These are phyloP conservation scores for Phaedon cochleariae DNA, from an alignment of 2,888 invertebrate species.

Conservation along the genomic window DNA sequence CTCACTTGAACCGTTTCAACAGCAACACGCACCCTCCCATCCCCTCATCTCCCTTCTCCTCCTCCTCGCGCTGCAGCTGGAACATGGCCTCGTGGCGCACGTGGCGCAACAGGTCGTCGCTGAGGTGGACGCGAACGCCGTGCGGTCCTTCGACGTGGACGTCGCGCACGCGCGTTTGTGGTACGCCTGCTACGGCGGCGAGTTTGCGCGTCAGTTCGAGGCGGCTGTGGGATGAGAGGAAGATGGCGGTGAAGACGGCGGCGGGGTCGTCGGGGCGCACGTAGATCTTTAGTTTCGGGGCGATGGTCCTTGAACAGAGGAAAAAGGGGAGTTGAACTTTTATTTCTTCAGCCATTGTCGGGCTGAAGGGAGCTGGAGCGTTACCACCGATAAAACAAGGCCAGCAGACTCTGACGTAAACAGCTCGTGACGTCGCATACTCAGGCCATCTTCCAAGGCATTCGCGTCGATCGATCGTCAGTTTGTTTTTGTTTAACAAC, in stretches of 20 bases:
- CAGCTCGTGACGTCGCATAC: too few species aligned
- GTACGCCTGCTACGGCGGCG: slow-evolving; percentile 66
- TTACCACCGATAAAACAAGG: too few species aligned
- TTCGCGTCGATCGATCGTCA: too few species aligned
- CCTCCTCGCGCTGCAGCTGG: slow-evolving; percentile 67
- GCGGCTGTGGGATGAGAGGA: slow-evolving; percentile 74
- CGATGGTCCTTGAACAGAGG: slow-evolving; percentile 66
- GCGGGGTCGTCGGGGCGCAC: slow-evolving; percentile 74
- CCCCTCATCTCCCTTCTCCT: slow-evolving; percentile 57
- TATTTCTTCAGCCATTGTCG: too few species aligned
- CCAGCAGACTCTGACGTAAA: too few species aligned
- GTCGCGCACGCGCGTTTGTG: slow-evolving; percentile 61
- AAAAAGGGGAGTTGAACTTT: neutral
- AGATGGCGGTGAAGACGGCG: slow-evolving; percentile 81
- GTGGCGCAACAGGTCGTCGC: slow-evolving; percentile 85
- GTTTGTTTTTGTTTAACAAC: too few species aligned
- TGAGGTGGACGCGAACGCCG: slow-evolving; percentile 83
- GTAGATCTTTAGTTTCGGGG: slow-evolving; percentile 85
- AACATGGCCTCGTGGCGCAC: slow-evolving; percentile 82
- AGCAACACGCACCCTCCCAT: slow-evolving; percentile 60
- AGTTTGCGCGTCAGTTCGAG: slow-evolving; percentile 74
- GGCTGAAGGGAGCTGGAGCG: neutral
- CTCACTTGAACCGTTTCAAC: slow-evolving; percentile 58
- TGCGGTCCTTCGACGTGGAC: slow-evolving; percentile 84
- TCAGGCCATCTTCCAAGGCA: too few species aligned